Evolutionary conservation across 1,140 invertebrate genomes (phyloP), one percentile per base, ranked within the genome.

Genomic region (Choristoneura fumiferana): DNA sequence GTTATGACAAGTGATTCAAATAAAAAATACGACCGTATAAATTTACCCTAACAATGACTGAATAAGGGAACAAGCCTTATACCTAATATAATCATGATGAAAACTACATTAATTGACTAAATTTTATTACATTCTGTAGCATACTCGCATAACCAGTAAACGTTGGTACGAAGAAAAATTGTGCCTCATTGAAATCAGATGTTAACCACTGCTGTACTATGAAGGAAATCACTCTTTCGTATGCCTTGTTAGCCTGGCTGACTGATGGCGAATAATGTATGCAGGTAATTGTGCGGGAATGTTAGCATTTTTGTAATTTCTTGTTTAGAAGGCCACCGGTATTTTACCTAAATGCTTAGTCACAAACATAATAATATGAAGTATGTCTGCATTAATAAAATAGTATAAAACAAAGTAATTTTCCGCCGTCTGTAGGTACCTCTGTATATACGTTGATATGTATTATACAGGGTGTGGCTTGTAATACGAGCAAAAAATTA

Each of bases 261-360:
- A 49, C 2, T 29, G 22, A 29, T 29, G 18, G 43, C 1, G 15
- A 49, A 6, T 29, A 29, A 49, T 22, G 43, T 49, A 29, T 29
- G 43, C 43, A 49, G 9, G 43, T 49, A 49, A 49, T 49, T 49
- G 43, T 17, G 22, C 18, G 29, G 18, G 17, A 22, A 49, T 33
- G 43, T 33, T 49, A 12, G 22, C 43, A 49, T 49, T 49, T 49
- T 49, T 49, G 43, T 49, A 49, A 49, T 49, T 49, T 49, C 43
- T 37, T 10, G 35, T 49, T 49, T 33, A 49, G 43, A 22, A 49
- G 43, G 43, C 8, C 12, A 49, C 22, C 40, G 12, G 22, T 29
- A 29, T 29, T 29, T 29, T 29, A 29, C 22, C 22, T 3, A 29
- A 29, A 2, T 6, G 6, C 2, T 29, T 29, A 6, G 6, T 29